phyloP scores from a whole-genome alignment of 2,797 vertebrate genomes.

The Enteromius viviparus region DNA sequence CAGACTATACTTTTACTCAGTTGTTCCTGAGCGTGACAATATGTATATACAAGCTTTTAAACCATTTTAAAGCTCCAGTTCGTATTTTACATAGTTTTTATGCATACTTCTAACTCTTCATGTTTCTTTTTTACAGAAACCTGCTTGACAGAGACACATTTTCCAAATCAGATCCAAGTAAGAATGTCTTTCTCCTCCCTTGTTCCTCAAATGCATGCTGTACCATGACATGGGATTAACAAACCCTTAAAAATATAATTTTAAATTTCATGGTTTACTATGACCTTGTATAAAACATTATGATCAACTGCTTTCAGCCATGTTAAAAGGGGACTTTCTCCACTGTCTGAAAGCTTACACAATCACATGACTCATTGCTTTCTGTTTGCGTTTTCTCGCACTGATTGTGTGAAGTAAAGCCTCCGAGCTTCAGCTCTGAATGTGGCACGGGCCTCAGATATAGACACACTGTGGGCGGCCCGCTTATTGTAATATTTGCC shows the following conservation, averaged over 20 bases:
- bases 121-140: conserved; percentile 84
- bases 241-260: not conserved
- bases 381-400: conserved; percentile 41
- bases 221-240: not conserved
- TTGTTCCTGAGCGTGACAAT: no score
- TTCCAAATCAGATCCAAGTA: conserved; percentile 99
- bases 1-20: no score
- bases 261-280: conserved; percentile 5
- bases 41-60: not conserved
- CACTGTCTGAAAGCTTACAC: conserved; percentile 38
- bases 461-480: conserved; percentile 53
- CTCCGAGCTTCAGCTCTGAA: conserved; percentile 51
- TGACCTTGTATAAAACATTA: not conserved
- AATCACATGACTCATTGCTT: conserved; percentile 33
- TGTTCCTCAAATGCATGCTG: conserved; percentile 5
- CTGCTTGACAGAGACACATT: conserved; percentile 97
- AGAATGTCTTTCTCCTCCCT: conserved; percentile 64
- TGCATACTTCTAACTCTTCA: not conserved
- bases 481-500: conserved; percentile 50
- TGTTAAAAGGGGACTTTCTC: conserved; percentile 40
- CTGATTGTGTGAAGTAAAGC: conserved; percentile 59
- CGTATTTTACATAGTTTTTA: not conserved
- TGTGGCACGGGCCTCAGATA: conserved; percentile 49
- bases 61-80: not conserved
- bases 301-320: conserved; percentile 13